Conservation (phyloP, 2,113 vertebrate species). For the Acrocephalus arundinaceus region DNA sequence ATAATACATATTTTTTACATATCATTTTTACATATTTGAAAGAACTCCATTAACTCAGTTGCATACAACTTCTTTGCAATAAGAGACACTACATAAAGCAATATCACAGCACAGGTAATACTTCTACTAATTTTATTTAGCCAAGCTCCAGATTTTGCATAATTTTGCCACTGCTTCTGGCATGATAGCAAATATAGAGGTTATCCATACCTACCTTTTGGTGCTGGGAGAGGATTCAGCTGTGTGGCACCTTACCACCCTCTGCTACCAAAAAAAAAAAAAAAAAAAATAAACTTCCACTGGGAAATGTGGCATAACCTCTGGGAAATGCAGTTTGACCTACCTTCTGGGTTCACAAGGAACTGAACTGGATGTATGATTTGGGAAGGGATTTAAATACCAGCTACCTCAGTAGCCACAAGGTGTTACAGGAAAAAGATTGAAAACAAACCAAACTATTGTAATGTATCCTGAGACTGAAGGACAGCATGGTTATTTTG, state of each 20-base stretch:
- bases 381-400: neutral
- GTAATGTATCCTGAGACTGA: neutral
- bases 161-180: neutral
- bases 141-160: neutral
- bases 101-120: neutral
- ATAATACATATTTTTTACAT: neutral
- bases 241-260: neutral
- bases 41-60: neutral
- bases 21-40: neutral
- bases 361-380: neutral
- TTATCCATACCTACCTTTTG: neutral
- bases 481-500: neutral
- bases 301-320: neutral
- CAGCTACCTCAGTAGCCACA: slow-evolving; percentile 18
- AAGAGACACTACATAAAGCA: slow-evolving; percentile 23
- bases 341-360: neutral
- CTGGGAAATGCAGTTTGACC: neutral
- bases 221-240: neutral
- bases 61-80: neutral
- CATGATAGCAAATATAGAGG: neutral
- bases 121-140: neutral
- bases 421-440: neutral
- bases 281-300: neutral
- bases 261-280: neutral
- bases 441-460: neutral